phyloP scores from a whole-genome alignment of 2,888 invertebrate genomes.

The Cantharis lateralis region DNA sequence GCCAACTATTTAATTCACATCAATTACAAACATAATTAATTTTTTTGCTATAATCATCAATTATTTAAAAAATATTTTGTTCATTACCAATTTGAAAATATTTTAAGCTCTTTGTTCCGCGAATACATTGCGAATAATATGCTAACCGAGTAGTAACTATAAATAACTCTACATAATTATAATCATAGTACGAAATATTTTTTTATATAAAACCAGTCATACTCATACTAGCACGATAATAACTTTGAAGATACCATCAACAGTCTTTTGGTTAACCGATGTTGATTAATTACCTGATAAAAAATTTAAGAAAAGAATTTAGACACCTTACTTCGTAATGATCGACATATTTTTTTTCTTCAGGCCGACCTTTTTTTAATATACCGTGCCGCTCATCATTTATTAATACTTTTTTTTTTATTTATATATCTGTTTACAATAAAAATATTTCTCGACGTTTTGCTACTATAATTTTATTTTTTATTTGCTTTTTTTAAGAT shows the following conservation, averaged over 20 bases:
- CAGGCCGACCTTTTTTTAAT: neutral
- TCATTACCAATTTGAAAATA: no score
- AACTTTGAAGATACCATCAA: slow-evolving; percentile 4
- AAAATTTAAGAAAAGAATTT: slow-evolving; percentile 3
- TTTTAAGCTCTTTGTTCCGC: neutral
- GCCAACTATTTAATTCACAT: no score
- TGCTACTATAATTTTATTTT: neutral
- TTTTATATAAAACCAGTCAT: slow-evolving; percentile 1
- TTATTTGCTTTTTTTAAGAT: neutral
- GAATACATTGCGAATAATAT: neutral
- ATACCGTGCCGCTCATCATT: neutral
- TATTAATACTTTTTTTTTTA: neutral
- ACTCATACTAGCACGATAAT: slow-evolving; percentile 3
- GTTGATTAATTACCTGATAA: slow-evolving; percentile 9
- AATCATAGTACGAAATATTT: slow-evolving; percentile 2
- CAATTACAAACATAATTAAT: no score
- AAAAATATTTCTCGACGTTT: neutral
- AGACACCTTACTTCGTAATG: slow-evolving; percentile 6
- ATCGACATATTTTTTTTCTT: slow-evolving; percentile 2
- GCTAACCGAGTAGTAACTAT: neutral
- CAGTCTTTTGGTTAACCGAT: slow-evolving; percentile 1
- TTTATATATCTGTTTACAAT: neutral
- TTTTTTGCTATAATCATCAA: no score
- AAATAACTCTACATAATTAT: neutral
- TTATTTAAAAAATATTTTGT: no score